phyloP scores from a whole-genome alignment of 92 coral and sea anemone genomes.

The Zoanthus solanderi region DNA sequence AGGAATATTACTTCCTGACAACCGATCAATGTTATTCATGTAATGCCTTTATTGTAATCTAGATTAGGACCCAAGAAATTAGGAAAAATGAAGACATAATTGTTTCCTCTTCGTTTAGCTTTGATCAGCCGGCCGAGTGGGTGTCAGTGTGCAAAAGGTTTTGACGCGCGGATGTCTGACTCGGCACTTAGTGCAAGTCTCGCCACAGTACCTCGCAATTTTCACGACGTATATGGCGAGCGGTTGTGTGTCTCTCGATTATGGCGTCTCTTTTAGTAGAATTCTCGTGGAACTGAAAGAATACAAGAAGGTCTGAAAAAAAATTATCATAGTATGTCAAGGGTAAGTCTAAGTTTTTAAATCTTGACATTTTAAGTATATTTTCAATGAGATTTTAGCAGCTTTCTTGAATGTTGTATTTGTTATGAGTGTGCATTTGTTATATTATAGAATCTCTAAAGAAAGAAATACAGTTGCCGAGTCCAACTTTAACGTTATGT shows the following conservation, averaged over 20 bases:
- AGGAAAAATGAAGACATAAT: conserved; percentile 19
- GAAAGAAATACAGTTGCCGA: neutral
- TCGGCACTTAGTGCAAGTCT: neutral
- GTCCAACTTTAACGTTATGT: neutral
- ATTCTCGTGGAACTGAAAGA: neutral
- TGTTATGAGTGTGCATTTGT: neutral
- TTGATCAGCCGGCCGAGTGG: conserved; percentile 52
- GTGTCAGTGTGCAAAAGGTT: conserved; percentile 48
- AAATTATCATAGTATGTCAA: conserved; percentile 35
- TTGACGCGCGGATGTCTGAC: conserved; percentile 36
- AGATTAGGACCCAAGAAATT: conserved; percentile 14
- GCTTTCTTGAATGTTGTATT: neutral
- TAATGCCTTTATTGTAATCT: conserved; percentile 22
- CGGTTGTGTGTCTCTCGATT: neutral
- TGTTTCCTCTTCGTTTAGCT: conserved; percentile 10
- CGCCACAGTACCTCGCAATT: conserved; percentile 44
- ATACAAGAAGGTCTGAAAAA: neutral
- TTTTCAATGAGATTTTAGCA: neutral
- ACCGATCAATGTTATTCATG: neutral
- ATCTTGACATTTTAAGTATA: neutral
- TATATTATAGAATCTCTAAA: neutral
- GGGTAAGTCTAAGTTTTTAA: conserved; percentile 23
- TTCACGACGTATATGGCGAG: conserved; percentile 19
- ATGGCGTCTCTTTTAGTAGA: conserved; percentile 16
- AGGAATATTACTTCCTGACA: neutral